Conservation (phyloP, 2,113 vertebrate species). For the Arvicanthis niloticus region DNA sequence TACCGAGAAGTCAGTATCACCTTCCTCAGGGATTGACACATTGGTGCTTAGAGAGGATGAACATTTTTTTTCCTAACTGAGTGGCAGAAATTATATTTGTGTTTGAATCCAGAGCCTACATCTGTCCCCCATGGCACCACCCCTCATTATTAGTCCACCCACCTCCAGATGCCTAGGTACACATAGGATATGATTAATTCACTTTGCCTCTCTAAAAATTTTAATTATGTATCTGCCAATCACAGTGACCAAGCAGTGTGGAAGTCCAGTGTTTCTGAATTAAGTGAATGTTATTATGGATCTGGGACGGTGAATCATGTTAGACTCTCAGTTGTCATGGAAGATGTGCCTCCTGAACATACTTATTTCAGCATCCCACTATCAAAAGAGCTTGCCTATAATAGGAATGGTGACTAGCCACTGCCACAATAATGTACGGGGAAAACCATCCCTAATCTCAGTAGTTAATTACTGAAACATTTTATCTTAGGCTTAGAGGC, state of each 20-base stretch:
- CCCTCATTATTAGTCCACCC: neutral
- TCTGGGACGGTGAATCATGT: neutral
- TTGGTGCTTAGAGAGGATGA: neutral
- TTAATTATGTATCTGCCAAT: slow-evolving; percentile 22
- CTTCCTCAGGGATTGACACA: neutral
- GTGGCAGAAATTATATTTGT: neutral
- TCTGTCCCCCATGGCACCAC: neutral
- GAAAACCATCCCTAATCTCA: neutral
- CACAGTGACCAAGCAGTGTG: neutral
- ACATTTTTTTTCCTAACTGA: neutral
- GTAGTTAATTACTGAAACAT: neutral
- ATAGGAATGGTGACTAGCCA: neutral
- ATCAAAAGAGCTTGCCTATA: neutral
- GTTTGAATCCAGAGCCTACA: slow-evolving; percentile 2
- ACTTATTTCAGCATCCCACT: neutral
- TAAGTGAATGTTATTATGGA: slow-evolving; percentile 46
- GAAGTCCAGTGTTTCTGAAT: slow-evolving; percentile 32
- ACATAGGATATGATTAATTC: slow-evolving; percentile 17
- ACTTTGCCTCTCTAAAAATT: slow-evolving; percentile 37
- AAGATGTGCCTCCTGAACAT: neutral
- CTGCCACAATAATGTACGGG: neutral
- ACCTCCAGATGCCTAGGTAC: neutral
- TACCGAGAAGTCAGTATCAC: neutral
- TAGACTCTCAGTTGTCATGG: neutral
- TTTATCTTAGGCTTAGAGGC: neutral